Evolutionary conservation across 2,113 vertebrate species (phyloP).

Genomic region (human): DNA sequence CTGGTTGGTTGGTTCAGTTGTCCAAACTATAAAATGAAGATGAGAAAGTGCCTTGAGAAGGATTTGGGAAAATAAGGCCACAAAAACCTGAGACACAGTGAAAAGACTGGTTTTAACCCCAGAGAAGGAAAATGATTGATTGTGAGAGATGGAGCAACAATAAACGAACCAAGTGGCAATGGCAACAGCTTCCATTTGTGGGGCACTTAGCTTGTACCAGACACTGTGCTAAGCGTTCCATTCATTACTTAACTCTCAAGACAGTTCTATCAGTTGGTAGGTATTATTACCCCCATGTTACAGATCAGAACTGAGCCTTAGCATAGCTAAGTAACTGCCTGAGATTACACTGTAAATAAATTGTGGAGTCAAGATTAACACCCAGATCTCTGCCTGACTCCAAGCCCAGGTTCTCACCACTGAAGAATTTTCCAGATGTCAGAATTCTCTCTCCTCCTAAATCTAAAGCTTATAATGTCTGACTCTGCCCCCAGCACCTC

Average conservation of each 20-base stretch:
- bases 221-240: background rate
- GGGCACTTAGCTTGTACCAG: background rate
- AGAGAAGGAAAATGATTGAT: background rate
- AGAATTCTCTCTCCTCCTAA: background rate
- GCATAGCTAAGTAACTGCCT: background rate
- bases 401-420: background rate
- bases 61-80: background rate
- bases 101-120: constrained; percentile 16
- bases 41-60: background rate
- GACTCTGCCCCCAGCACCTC: background rate
- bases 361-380: background rate
- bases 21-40: background rate
- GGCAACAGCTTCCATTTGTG: background rate
- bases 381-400: background rate
- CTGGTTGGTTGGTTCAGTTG: background rate
- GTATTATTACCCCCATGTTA: background rate
- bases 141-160: background rate
- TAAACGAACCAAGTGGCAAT: background rate
- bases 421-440: background rate
- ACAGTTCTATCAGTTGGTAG: background rate
- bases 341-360: background rate
- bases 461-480: background rate
- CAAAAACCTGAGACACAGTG: background rate
- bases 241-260: background rate
- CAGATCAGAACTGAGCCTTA: background rate